Base-by-base conservation (phyloP, 2,888 invertebrate genomes). In the Dilophus febrilis region DNA sequence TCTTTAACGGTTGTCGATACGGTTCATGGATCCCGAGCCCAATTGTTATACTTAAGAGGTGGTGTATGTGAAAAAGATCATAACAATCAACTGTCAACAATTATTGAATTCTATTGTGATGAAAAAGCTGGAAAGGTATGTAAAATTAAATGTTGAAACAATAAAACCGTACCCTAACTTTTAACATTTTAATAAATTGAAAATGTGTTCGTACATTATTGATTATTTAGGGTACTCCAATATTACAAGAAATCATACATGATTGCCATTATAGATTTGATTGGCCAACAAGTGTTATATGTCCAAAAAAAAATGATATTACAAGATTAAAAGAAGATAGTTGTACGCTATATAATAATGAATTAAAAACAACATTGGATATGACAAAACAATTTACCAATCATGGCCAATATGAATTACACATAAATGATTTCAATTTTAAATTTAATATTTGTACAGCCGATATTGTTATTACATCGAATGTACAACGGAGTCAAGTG, bases 221-320 rank as follows among this genome's bases (percentile, higher is more conserved):
- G 5, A 29, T 29, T 29, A 13, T 8, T 35, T 17, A 61, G 61
- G 61, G 61, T 31, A 53, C 49, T 35, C 62, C 63, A 17, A 53
- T 57, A 43, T 48, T 63, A 46, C 52, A 52, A 47, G 50, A 52
- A 38, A 56, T 60, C 44, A 50, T 49, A 33, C 46, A 47, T 34
- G 55, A 60, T 42, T 63, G 62, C 46, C 50, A 56, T 46, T 62
- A 58, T 47, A 49, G 49, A 44, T 63, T 63, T 48, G 48, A 50
- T 16, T 63, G 63, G 59, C 50, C 53, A n/a, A 63, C 61, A 30
- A 61, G 55, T 45, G 54, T 61, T 40, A 56, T 63, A 48, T 63
- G 62, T 45, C 56, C 57, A 37, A 50, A 54, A 8, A 8, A 22
- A 37, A n/a, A n/a, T n/a, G n/a, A n/a, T n/a, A n/a, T n/a, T 44